Evolutionary conservation across 2,888 invertebrate genomes (phyloP).

Genomic region (Scaptomyza flava): DNA sequence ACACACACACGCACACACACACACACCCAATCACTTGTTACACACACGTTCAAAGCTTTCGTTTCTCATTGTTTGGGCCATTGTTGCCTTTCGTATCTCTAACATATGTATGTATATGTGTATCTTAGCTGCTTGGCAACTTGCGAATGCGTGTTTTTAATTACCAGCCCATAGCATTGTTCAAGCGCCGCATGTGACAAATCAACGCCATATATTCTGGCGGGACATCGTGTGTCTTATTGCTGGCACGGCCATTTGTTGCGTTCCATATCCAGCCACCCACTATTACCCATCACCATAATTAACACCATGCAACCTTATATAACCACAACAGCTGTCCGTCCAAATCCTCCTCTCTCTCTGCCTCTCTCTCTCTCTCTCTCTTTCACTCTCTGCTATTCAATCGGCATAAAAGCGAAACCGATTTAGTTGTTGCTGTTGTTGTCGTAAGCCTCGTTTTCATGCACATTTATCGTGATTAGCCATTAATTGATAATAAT

Average conservation of each 20-base stretch:
- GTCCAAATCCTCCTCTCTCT: not conserved
- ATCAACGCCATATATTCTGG: conserved; percentile 66
- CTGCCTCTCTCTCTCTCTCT: not conserved
- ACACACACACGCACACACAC: conserved; percentile 9
- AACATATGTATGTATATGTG: not conserved
- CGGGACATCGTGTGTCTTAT: conserved; percentile 33
- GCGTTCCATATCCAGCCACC: conserved; percentile 21
- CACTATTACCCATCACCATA: not conserved
- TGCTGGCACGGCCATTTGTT: conserved; percentile 57
- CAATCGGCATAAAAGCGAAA: conserved; percentile 13
- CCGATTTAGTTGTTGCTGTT: conserved; percentile 29
- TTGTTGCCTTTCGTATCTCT: conserved; percentile 1
- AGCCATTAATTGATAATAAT: conserved; percentile 79
- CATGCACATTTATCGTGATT: conserved; percentile 79
- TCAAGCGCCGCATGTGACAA: conserved; percentile 69
- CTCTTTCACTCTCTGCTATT: not conserved
- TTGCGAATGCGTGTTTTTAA: conserved; percentile 68
- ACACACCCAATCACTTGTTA: conserved; percentile 58
- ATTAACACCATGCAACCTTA: not conserved
- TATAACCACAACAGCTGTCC: not conserved
- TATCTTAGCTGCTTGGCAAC: not conserved
- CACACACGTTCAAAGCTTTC: conserved; percentile 21
- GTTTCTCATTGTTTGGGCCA: conserved; percentile 11
- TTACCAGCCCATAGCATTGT: conserved; percentile 50
- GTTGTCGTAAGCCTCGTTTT: conserved; percentile 49